Conservation (phyloP, 2,113 vertebrate genomes). For the Pholis gunnellus region DNA sequence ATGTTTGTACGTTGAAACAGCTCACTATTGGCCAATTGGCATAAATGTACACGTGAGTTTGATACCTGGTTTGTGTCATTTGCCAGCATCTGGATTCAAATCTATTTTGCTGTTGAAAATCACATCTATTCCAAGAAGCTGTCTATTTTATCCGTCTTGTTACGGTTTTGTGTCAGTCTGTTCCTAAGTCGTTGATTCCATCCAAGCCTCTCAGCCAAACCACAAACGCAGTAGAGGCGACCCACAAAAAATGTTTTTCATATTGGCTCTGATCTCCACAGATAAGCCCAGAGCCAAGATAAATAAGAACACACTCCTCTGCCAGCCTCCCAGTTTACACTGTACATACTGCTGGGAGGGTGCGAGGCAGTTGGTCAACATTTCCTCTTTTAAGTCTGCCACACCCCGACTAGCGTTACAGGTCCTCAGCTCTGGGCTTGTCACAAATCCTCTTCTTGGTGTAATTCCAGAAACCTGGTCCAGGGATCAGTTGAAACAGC, state of each 20-base stretch:
- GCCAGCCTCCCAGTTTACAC: constrained; percentile 70
- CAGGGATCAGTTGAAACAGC: constrained; percentile 30
- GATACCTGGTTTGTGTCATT: background rate
- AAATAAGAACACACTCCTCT: constrained; percentile 79
- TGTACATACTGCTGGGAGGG: constrained; percentile 74
- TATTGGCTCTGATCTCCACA: constrained; percentile 75
- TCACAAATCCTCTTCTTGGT: constrained; percentile 11
- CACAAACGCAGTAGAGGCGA: constrained; percentile 69
- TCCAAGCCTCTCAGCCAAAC: constrained; percentile 50
- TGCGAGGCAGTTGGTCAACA: constrained; percentile 66
- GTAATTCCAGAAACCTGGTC: constrained; percentile 13
- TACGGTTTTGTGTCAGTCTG: too few species aligned
- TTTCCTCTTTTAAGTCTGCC: constrained; percentile 58
- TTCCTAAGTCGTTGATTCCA: constrained; percentile 24
- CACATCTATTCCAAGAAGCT: background rate
- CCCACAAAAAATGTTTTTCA: constrained; percentile 80
- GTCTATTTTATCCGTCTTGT: background rate
- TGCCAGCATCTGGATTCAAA: background rate
- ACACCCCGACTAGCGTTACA: constrained; percentile 28
- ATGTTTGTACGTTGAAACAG: too few species aligned
- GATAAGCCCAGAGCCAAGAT: constrained; percentile 81
- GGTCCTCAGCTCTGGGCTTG: constrained; percentile 14
- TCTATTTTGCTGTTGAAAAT: background rate
- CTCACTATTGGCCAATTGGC: too few species aligned
- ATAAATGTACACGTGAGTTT: background rate